Percentiles rank a stretch among this genome's conserved stretches.
Conservation (phyloP, 2,888 invertebrate species). For the Neoitamus cyanurus region DNA sequence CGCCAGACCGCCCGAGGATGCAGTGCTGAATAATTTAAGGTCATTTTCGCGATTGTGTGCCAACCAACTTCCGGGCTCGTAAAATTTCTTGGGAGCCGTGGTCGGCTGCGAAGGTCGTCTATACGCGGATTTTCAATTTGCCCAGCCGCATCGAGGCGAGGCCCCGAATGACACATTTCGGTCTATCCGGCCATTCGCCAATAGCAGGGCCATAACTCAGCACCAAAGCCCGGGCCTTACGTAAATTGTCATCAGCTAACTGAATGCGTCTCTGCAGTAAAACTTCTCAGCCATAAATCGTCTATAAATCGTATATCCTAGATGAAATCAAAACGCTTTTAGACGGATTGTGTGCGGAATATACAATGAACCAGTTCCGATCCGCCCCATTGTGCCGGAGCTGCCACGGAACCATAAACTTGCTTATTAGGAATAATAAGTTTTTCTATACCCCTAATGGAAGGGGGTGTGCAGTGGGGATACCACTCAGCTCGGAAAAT, state of each 20-base stretch:
- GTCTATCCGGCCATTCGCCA: not conserved
- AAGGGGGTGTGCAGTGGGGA: not conserved
- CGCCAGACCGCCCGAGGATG: not conserved
- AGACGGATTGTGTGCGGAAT: slow-evolving; percentile 49
- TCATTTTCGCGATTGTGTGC: slow-evolving; percentile 2
- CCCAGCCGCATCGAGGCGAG: not conserved
- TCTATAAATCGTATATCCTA: slow-evolving; percentile 49
- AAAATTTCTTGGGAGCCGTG: not conserved
- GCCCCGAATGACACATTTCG: not conserved
- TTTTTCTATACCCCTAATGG: not conserved
- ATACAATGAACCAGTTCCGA: slow-evolving; percentile 43
- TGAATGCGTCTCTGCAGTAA: slow-evolving; percentile 50
- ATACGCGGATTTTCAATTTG: not conserved
- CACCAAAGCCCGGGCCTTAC: not conserved
- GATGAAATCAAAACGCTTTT: slow-evolving; percentile 54
- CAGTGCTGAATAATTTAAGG: slow-evolving; percentile 14
- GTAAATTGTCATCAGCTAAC: slow-evolving; percentile 43
- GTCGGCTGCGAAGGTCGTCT: not conserved
- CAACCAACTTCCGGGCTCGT: not conserved
- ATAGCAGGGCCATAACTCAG: slow-evolving; percentile 6
- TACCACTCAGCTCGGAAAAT: not conserved
- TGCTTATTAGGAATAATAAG: slow-evolving; percentile 37
- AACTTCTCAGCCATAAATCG: slow-evolving; percentile 50
- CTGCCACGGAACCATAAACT: slow-evolving; percentile 11
- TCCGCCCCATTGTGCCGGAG: not conserved